Evolutionary conservation across 2,888 invertebrate genomes (phyloP).

Genomic region (Cheilosia pagana): DNA sequence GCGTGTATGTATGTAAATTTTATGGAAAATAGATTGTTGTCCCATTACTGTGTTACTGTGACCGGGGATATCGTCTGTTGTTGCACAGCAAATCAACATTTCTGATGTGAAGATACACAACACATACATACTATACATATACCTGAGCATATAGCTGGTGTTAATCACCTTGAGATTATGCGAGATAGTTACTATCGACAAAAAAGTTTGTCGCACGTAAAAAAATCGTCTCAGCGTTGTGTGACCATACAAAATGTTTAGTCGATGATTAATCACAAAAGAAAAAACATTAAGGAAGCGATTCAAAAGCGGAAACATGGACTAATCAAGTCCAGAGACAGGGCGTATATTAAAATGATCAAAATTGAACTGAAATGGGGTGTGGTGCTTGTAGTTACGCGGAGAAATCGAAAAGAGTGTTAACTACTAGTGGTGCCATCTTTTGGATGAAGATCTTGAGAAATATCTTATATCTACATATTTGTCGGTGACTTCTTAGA

Average conservation of each 20-base stretch:
- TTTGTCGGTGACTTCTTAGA: too few species aligned
- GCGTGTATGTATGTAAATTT: slow-evolving; percentile 61
- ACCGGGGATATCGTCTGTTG: slow-evolving; percentile 45
- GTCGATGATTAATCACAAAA: not conserved
- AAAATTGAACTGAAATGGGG: too few species aligned
- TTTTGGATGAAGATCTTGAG: too few species aligned
- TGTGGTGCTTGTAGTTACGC: too few species aligned
- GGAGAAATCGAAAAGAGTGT: too few species aligned
- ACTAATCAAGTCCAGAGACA: not conserved
- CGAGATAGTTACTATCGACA: slow-evolving; percentile 7
- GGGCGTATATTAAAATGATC: not conserved
- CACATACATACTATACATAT: not conserved
- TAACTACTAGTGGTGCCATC: too few species aligned
- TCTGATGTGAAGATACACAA: not conserved
- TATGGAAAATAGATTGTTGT: slow-evolving; percentile 66
- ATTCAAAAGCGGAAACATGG: not conserved
- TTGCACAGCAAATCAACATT: slow-evolving; percentile 30
- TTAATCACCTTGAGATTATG: slow-evolving; percentile 54
- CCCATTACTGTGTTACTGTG: slow-evolving; percentile 44
- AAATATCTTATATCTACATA: too few species aligned
- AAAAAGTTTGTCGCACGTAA: not conserved
- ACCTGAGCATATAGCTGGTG: slow-evolving; percentile 12
- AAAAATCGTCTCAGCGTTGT: not conserved
- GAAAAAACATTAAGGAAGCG: not conserved
- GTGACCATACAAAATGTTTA: not conserved